Evolutionary conservation across 30 jellyfish, hydroid and myxozoan species (phyloP), one percentile per base, ranked within the genome.

Genomic region (Aurelia sp.): DNA sequence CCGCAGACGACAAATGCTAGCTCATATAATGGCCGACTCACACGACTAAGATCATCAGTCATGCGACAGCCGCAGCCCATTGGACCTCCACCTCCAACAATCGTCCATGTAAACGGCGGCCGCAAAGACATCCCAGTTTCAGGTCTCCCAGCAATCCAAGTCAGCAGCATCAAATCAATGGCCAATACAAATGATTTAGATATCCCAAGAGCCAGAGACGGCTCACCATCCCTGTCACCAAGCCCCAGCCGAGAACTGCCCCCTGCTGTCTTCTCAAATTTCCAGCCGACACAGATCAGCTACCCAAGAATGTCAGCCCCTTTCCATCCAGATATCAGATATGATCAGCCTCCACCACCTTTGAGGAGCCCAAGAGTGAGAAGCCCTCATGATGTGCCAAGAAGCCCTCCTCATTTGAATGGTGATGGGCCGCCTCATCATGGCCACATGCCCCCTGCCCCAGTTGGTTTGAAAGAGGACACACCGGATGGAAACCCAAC

Each of bases 401-500:
- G 96, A 47, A 87, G 96, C 74, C 96, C 96, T 12, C 85, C 96
- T 4, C 96, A 87, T 60, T 68, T 71, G 40, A 87, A 78, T 63
- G 89, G 88, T 19, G 96, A 87, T 19, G 80, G 59, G 17, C 72
- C 72, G n/a, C 51, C 87, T 12, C 90, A 68, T 22, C 89, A 73
- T 22, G 73, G 53, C 21, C 84, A 75, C 41, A 31, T 73, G 50
- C 83, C 61, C 67, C 96, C 75, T 30, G 80, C 77, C 31, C 62
- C 86, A 6, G 74, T 64, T 17, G 55, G 78, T 18, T 66, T 87
- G 76, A 87, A 87, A 66, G 90, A 76, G 23, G 96, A 87, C 50
- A 31, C 90, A 19, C 86, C 85, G 9, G 99, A 94, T 20, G 82
- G 86, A 13, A 90, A 89, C 66, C 99, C 99, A 33, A 96, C 97